These are phyloP conservation scores for Hestina assimilis DNA, from an alignment of 1,140 invertebrate species.

Conservation along the genomic window DNA sequence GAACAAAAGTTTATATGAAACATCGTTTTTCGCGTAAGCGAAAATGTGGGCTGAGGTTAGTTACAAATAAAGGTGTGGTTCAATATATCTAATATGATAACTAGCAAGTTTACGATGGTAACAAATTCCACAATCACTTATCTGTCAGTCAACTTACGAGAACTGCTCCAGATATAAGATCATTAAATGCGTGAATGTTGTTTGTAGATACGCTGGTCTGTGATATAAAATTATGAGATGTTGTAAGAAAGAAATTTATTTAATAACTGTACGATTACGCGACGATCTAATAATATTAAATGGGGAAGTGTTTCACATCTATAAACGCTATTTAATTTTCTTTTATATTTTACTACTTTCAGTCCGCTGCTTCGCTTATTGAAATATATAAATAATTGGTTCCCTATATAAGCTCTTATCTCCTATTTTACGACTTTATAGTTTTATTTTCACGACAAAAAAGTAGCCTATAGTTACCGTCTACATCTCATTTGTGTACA, in stretches of 20 bases:
- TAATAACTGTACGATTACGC: conserved; percentile 11
- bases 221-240: conserved; percentile 24
- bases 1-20: no score
- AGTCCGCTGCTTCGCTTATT: no score
- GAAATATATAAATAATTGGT: no score
- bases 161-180: conserved; percentile 33
- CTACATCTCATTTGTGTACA: no score
- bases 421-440: no score
- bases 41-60: no score
- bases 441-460: no score
- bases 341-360: no score
- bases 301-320: background rate
- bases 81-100: conserved; percentile 32
- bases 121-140: conserved; percentile 37
- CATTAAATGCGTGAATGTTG: conserved; percentile 36
- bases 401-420: no score
- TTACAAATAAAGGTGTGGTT: conserved; percentile 32
- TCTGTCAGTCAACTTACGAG: conserved; percentile 32
- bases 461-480: no score
- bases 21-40: no score
- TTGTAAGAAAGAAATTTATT: conserved; percentile 30
- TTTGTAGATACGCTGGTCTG: conserved; percentile 17
- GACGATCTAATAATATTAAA: background rate
- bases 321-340: background rate
- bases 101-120: conserved; percentile 30